Evolutionary conservation across 2,888 invertebrate genomes (phyloP).

Genomic region (Scaptomyza parva): DNA sequence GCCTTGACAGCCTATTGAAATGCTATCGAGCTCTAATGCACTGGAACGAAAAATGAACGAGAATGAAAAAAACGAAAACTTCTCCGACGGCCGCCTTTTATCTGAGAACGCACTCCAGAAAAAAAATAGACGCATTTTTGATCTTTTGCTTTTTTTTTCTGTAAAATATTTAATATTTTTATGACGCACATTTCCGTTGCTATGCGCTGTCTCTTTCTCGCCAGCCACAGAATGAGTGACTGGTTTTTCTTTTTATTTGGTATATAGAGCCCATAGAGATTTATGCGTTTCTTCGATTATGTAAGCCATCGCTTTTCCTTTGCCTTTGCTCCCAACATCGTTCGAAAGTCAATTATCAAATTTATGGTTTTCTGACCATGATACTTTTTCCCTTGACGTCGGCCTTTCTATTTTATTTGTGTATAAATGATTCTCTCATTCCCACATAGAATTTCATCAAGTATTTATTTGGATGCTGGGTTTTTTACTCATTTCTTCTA

Average conservation of each 20-base stretch:
- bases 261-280: constrained; percentile 58
- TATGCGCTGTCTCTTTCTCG: constrained; percentile 28
- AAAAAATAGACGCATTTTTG: constrained; percentile 40
- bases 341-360: constrained; percentile 80
- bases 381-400: constrained; percentile 46
- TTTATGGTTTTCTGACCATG: constrained; percentile 71
- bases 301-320: constrained; percentile 64
- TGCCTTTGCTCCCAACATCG: constrained; percentile 14
- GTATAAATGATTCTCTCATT: constrained; percentile 44
- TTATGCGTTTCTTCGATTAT: constrained; percentile 78
- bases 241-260: constrained; percentile 46
- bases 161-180: constrained; percentile 75
- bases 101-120: constrained; percentile 44
- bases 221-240: constrained; percentile 55
- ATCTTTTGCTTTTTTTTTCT: constrained; percentile 26
- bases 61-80: too few relatives aligned
- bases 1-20: constrained; percentile 66
- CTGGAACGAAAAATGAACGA: constrained; percentile 68
- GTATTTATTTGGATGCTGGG: constrained; percentile 5
- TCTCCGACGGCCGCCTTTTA: constrained; percentile 37
- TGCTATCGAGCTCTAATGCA: constrained; percentile 69
- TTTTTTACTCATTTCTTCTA: constrained; percentile 23
- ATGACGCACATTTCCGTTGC: constrained; percentile 76
- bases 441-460: constrained; percentile 47
- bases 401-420: constrained; percentile 25